Evolutionary conservation across 2,797 vertebrate genomes (phyloP).

Genomic region (Artibeus lituratus): DNA sequence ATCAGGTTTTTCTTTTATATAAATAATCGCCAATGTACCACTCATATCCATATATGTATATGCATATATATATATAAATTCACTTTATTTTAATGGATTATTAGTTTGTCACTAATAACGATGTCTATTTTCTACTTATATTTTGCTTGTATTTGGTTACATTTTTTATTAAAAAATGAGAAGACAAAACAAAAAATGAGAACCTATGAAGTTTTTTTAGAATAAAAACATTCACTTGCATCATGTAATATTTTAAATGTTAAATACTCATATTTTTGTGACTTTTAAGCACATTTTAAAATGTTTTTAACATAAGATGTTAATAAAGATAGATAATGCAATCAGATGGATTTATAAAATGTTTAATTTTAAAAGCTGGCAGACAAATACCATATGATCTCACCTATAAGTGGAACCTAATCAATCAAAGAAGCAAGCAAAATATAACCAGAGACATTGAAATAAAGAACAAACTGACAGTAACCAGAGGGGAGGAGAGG

Average conservation of each 20-base stretch:
- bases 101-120: background rate
- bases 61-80: background rate
- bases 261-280: background rate
- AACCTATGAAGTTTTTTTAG: background rate
- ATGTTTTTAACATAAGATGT: background rate
- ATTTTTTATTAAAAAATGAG: background rate
- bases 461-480: too few species aligned
- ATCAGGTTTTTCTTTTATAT: background rate
- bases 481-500: too few species aligned
- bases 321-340: background rate
- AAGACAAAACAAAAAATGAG: slow-evolving; percentile 8
- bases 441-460: too few species aligned
- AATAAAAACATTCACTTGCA: background rate
- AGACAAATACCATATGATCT: background rate
- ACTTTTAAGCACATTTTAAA: background rate
- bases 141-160: background rate
- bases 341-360: background rate
- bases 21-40: background rate
- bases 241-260: background rate
- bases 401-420: too few species aligned
- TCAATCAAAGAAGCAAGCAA: too few species aligned
- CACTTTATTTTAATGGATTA: background rate
- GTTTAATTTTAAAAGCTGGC: background rate
- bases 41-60: background rate
- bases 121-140: background rate